phyloP scores from a whole-genome alignment of 2,113 vertebrate genomes.

The Rhabdomys dilectus region DNA sequence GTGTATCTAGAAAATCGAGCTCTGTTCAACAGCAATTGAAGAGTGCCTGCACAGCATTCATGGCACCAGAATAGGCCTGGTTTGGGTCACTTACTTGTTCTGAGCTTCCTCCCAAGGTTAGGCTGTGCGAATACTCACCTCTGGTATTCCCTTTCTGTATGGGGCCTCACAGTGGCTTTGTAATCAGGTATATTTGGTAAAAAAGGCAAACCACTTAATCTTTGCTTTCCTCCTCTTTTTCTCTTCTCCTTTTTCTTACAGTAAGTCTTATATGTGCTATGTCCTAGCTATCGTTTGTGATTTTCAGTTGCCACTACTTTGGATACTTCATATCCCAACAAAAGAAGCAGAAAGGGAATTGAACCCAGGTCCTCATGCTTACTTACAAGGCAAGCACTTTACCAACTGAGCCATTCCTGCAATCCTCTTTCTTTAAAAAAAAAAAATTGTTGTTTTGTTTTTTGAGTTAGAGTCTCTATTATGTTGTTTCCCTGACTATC shows the following conservation, averaged over 20 bases:
- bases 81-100: background rate
- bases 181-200: background rate
- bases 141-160: background rate
- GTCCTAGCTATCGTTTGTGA: background rate
- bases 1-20: constrained; percentile 43
- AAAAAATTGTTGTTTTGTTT: background rate
- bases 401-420: background rate
- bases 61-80: constrained; percentile 21
- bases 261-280: background rate
- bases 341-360: background rate
- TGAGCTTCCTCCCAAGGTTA: background rate
- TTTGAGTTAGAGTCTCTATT: background rate
- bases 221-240: background rate
- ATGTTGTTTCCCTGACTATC: background rate
- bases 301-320: background rate
- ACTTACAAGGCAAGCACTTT: background rate
- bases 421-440: background rate
- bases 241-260: background rate
- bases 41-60: background rate
- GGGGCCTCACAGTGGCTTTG: background rate
- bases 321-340: background rate
- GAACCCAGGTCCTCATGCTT: background rate
- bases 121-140: background rate
- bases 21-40: constrained; percentile 18
- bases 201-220: background rate